Percentiles rank a stretch among this genome's conserved stretches.
Conservation (phyloP, 1,140 invertebrate genomes). For the Bombus sylvicola region DNA sequence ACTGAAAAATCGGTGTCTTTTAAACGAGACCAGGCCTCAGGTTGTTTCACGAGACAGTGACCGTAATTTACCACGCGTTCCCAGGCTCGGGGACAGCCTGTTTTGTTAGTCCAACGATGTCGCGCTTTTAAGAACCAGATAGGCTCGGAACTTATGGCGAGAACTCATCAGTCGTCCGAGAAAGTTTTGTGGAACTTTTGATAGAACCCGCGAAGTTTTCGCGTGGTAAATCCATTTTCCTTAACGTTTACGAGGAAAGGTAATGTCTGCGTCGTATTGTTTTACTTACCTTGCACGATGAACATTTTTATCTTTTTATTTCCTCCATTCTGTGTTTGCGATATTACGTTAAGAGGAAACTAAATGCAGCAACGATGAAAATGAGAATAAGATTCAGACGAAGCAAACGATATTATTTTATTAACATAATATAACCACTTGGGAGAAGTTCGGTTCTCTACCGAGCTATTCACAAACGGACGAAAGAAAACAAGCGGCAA, state of each 20-base stretch:
- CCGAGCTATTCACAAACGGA: too few species aligned
- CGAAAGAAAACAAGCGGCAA: too few species aligned
- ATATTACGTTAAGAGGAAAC: not conserved
- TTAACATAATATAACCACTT: too few species aligned
- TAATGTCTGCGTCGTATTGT: not conserved
- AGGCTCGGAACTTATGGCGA: constrained; percentile 30
- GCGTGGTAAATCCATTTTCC: constrained; percentile 49
- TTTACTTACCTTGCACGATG: not conserved
- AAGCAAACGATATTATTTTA: too few species aligned
- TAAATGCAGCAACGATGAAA: too few species aligned
- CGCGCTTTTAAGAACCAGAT: constrained; percentile 21
- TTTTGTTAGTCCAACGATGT: constrained; percentile 48
- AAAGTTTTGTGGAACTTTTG: constrained; percentile 61
- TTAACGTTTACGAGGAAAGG: not conserved
- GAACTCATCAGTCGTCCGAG: constrained; percentile 50
- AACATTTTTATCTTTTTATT: too few species aligned
- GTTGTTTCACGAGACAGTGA: not conserved
- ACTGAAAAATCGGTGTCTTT: not conserved
- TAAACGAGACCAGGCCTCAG: not conserved
- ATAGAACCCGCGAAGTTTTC: constrained; percentile 46
- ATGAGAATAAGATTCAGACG: too few species aligned
- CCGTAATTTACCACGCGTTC: not conserved
- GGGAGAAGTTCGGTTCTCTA: too few species aligned
- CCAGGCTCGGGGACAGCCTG: constrained; percentile 23
- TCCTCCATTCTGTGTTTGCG: not conserved